Percentiles rank a stretch among this genome's conserved stretches.
phyloP scores from a whole-genome alignment of 1,140 invertebrate species.

The Zaprionus tsacasi region DNA sequence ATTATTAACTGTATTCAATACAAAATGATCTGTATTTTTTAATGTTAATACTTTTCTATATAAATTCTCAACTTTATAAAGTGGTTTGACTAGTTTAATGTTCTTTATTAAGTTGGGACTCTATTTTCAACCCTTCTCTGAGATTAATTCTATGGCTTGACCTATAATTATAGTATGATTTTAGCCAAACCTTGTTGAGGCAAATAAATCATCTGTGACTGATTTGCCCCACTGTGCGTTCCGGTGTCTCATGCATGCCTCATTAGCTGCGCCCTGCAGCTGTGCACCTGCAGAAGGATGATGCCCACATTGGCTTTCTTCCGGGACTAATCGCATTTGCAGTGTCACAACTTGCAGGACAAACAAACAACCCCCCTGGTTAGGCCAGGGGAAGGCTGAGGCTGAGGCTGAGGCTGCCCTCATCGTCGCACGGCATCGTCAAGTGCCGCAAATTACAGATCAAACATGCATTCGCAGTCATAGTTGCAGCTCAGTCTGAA shows the following conservation, averaged over 20 bases:
- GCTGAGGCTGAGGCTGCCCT: conserved; percentile 16
- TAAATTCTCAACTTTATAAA: too few species aligned
- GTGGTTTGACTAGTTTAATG: not conserved
- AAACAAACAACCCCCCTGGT: conserved; percentile 59
- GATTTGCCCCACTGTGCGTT: conserved; percentile 12
- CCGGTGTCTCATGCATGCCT: conserved; percentile 27
- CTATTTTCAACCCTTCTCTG: not conserved
- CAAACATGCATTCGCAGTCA: conserved; percentile 48
- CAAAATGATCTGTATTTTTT: too few species aligned
- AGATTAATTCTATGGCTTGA: not conserved
- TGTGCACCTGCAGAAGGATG: conserved; percentile 48
- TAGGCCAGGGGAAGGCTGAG: conserved; percentile 4
- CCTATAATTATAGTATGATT: not conserved
- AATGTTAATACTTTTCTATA: too few species aligned
- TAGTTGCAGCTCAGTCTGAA: conserved; percentile 22
- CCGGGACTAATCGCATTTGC: conserved; percentile 49
- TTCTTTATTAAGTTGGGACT: not conserved
- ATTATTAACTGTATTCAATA: too few species aligned
- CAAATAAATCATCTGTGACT: conserved; percentile 35
- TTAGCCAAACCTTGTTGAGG: not conserved
- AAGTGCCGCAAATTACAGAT: conserved; percentile 51
- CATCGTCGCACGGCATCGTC: conserved; percentile 16
- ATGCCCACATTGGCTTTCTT: conserved; percentile 3
- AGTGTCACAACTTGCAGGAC: conserved; percentile 39
- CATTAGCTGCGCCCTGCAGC: conserved; percentile 40